These are phyloP conservation scores for Agrochola macilenta DNA, from an alignment of 2,888 invertebrate species.

Conservation along the genomic window DNA sequence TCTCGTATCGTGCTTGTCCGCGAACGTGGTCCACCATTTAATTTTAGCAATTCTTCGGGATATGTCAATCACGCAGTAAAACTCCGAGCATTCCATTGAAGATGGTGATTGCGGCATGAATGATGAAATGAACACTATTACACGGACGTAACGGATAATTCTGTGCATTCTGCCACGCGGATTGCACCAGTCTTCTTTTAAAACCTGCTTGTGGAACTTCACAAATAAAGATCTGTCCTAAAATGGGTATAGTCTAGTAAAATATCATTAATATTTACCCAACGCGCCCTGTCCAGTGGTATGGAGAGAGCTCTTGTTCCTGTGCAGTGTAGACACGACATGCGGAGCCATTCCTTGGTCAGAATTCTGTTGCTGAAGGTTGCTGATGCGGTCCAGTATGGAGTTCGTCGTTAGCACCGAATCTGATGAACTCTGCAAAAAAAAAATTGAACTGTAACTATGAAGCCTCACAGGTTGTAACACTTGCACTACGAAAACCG, in stretches of 20 bases:
- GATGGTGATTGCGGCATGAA: neutral
- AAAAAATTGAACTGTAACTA: constrained; percentile 35
- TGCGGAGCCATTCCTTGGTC: constrained; percentile 75
- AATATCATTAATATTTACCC: constrained; percentile 70
- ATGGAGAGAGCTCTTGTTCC: constrained; percentile 86
- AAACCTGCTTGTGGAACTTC: neutral
- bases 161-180: no score
- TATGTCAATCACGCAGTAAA: neutral
- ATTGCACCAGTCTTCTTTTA: neutral
- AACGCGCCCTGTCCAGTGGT: constrained; percentile 77
- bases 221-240: neutral
- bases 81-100: neutral
- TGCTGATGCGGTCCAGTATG: constrained; percentile 91
- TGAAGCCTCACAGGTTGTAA: no score
- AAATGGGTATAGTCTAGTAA: neutral
- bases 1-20: no score
- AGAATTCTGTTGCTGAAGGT: constrained; percentile 83
- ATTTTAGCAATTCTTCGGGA: neutral
- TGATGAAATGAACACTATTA: neutral
- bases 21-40: no score
- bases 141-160: no score
- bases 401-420: constrained; percentile 88
- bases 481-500: no score
- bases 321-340: constrained; percentile 79
- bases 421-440: constrained; percentile 91